A percentile compares a stretch with the other conserved stretches of the same genome.
phyloP scores from a whole-genome alignment of 1,140 invertebrate genomes.

The Aphelinus atriplicis region DNA sequence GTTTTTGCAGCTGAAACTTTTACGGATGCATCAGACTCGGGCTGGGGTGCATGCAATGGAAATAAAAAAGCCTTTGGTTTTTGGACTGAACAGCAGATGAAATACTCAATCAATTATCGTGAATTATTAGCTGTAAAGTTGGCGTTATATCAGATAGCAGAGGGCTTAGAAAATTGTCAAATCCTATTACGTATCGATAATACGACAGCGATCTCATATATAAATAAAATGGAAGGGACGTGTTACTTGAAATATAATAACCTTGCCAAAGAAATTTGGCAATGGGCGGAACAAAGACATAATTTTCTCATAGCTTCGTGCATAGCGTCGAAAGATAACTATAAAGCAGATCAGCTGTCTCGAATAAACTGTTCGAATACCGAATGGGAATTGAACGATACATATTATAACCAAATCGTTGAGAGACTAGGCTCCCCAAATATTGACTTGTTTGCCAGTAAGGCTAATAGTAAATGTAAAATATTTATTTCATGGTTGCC shows the following conservation, averaged over 20 bases:
- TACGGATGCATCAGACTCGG: constrained; percentile 8
- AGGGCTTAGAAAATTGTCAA: background rate
- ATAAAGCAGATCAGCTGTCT: background rate
- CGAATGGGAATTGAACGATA: constrained; percentile 4
- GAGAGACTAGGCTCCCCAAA: constrained; percentile 5
- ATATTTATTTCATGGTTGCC: constrained; percentile 24
- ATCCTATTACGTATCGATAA: constrained; percentile 46
- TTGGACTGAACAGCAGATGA: background rate
- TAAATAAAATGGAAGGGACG: constrained; percentile 44
- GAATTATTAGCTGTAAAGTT: constrained; percentile 4
- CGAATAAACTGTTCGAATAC: background rate
- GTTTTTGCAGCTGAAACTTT: constrained; percentile 8
- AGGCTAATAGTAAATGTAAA: constrained; percentile 28
- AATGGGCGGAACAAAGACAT: background rate
- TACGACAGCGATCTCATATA: constrained; percentile 42
- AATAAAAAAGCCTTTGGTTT: background rate
- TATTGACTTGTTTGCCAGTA: constrained; percentile 33
- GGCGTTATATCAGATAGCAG: background rate
- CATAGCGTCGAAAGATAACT: background rate
- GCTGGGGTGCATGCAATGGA: background rate
- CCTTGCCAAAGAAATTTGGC: background rate
- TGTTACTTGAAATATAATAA: background rate
- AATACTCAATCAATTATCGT: background rate
- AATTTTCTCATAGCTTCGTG: background rate
- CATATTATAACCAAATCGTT: background rate